Base-by-base conservation (phyloP, 1,140 invertebrate genomes). In the Heliconius hewitsoni region DNA sequence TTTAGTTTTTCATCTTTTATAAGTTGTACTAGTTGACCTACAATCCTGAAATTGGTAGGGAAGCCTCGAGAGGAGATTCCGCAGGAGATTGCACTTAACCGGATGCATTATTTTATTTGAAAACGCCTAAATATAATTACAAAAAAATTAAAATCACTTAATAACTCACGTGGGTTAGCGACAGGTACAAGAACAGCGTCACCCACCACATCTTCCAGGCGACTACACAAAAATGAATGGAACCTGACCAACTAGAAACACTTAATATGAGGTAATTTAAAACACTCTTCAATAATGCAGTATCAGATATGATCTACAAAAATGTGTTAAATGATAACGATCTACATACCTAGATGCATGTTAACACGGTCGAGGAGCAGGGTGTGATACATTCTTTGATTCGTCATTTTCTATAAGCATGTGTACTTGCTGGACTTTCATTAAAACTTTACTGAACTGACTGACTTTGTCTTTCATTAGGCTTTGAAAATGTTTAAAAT, bases 261-360 rank as follows among this genome's bases (percentile, higher is more conserved):
- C 8, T 16, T 13, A 66, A 66, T 66, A 66, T 57, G 19, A 30
- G 19, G 8, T 66, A 16, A 27, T 66, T 66, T 66, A 13, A 13
- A 66, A 66, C n/a, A 60, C 4, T 60, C n/a, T 60, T 4, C 57
- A 66, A 66, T 27, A 27, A 27, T 27, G 57, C 57, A 66, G 57
- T 30, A 66, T 27, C 27, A 66, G 57, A 66, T 66, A 66, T 66
- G 57, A 66, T 66, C 57, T 30, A 66, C 11, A 66, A 27, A 66
- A 66, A 66, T 66, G n/a, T 66, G n/a, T 66, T 66, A 66, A 66
- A 66, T 66, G 57, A 66, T 66, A 66, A 66, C 9, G 23, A 66
- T 66, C 57, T 66, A 66, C n/a, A 66, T 27, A 30, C 23, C 23
- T 66, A 57, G 55, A 66, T 66, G 57, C 57, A 66, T 66, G 57